Evolutionary conservation across 2,797 vertebrate genomes (phyloP).

Genomic region (Aeoliscus strigatus): DNA sequence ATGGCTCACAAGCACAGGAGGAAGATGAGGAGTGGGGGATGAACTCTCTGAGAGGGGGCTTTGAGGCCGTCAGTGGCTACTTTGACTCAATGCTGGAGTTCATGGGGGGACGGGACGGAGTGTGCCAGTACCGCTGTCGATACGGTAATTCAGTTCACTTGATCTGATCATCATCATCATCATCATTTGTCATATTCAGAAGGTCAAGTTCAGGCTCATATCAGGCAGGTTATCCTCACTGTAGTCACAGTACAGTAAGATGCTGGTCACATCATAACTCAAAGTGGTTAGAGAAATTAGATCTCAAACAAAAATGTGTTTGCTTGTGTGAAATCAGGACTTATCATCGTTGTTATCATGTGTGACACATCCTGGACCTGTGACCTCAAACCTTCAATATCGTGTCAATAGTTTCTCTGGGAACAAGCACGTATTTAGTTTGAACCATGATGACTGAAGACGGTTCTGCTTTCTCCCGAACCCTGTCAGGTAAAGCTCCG

Average conservation of each 20-base stretch:
- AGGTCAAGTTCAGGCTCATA: no score
- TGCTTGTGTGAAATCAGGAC: conserved; percentile 8
- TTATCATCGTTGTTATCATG: conserved; percentile 36
- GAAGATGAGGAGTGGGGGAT: conserved; percentile 81
- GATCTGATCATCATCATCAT: no score
- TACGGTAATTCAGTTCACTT: conserved; percentile 79
- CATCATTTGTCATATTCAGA: no score
- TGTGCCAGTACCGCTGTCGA: conserved; percentile 89
- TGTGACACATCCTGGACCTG: conserved; percentile 33
- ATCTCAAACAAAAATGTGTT: no score
- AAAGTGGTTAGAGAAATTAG: no score
- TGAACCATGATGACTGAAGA: no score
- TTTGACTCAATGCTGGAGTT: conserved; percentile 91
- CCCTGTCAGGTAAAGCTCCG: conserved; percentile 82
- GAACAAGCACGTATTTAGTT: conserved; percentile 8
- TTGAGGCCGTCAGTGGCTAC: conserved; percentile 83
- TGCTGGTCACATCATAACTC: no score
- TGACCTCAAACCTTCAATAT: conserved; percentile 29
- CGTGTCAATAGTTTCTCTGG: not conserved
- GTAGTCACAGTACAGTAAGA: no score
- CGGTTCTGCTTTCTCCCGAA: not conserved
- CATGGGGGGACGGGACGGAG: conserved; percentile 87
- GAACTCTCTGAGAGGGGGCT: conserved; percentile 78
- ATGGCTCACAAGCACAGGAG: conserved; percentile 38
- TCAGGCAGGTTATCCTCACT: no score